phyloP scores from a whole-genome alignment of 2,888 invertebrate genomes.

The Zele albiditarsus region DNA sequence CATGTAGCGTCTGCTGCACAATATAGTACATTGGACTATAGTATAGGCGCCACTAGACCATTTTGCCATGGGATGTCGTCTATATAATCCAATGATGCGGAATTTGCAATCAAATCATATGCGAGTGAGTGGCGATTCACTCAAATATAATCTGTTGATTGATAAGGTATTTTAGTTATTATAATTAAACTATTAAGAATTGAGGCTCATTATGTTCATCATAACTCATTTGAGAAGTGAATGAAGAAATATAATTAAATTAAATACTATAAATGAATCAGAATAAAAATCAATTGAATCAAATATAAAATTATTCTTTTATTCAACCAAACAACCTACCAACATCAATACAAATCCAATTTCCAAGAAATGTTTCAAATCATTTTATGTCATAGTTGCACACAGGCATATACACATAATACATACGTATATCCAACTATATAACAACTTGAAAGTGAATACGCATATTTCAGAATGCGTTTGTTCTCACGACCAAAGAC shows the following conservation, averaged over 20 bases:
- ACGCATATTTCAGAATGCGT: neutral
- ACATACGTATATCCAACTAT: neutral
- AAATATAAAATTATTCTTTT: neutral
- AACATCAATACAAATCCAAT: too few species aligned
- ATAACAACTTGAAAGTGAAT: constrained; percentile 4
- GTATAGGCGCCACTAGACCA: neutral
- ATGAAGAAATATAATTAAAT: too few species aligned
- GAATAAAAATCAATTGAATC: too few species aligned
- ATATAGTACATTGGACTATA: constrained; percentile 30
- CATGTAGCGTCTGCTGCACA: constrained; percentile 57
- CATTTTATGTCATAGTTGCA: neutral
- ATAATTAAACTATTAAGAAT: too few species aligned
- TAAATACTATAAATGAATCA: too few species aligned
- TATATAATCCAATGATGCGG: constrained; percentile 4
- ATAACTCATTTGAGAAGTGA: too few species aligned
- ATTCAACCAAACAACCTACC: too few species aligned
- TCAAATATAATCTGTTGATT: neutral
- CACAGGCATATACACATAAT: neutral
- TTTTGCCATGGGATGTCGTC: constrained; percentile 9
- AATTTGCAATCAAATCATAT: constrained; percentile 1
- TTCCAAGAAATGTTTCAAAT: too few species aligned
- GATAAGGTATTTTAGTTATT: neutral
- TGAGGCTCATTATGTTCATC: too few species aligned
- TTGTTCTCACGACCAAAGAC: constrained; percentile 34
- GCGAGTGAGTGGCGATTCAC: neutral